Base-by-base conservation (phyloP, 1,140 invertebrate genomes). In the Drosophila simulans region DNA sequence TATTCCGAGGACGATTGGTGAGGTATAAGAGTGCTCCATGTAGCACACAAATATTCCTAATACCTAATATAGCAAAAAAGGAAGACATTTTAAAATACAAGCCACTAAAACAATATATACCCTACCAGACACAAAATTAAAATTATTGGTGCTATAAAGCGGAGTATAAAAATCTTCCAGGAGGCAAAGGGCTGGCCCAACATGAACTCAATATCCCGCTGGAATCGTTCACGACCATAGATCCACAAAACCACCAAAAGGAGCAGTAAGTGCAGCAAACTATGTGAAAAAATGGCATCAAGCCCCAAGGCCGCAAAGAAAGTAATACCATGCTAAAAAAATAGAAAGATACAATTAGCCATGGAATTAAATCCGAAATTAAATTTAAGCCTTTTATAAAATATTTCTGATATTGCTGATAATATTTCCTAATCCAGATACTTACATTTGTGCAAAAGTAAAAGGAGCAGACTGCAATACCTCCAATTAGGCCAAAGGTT, bases 151-250 rank as follows among this genome's bases (percentile, higher is more conserved):
- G 86, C 70, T 17, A 92, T 73, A 48, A 83, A 92, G 17, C 91
- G 76, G 15, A 92, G 51, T 2, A 91, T 57, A 34, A 80, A 83
- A 1, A 92, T 39, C 55, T 85, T 91, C 91, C 91, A 92, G 0
- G 86, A 86, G 15, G 72, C 94, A 7, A 97, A 94, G 35, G 94
- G 94, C 66, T 94, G 93, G 4, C 95, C 95, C n/a, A 96, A 93
- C 97, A 97, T 98, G 75, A 96, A 95, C 86, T 97, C 93, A 2
- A 97, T 93, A 80, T 97, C 96, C 37, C 93, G 91, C 45, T 94
- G 94, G 63, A 97, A 95, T 58, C 95, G 94, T 20, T 94, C 93
- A n/a, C 94, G 93, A 91, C 96, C 96, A 85, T 97, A 97, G 15
- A 95, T 95, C 95, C 96, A 97, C 5, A 95, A 93, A 7, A 97